Evolutionary conservation across 2,113 vertebrate genomes (phyloP).

Genomic region (Atractosteus spatula): DNA sequence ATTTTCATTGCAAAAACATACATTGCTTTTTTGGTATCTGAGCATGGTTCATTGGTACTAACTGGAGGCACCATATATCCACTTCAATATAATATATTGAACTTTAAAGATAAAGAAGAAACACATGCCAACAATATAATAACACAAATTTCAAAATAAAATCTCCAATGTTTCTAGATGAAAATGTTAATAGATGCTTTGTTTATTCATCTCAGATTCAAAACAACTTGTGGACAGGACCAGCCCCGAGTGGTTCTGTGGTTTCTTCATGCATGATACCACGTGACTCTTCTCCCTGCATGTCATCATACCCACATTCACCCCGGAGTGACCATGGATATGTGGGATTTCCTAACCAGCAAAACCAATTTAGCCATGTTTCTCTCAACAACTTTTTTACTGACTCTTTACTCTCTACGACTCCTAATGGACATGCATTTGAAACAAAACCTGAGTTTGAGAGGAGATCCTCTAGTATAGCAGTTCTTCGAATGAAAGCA

Average conservation of each 20-base stretch:
- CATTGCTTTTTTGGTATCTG: too few relatives aligned
- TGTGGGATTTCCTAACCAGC: slow-evolving; percentile 88
- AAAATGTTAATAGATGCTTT: not conserved
- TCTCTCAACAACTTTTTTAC: slow-evolving; percentile 96
- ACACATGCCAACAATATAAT: too few relatives aligned
- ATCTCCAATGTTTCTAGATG: too few relatives aligned
- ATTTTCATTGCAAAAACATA: too few relatives aligned
- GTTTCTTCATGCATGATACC: slow-evolving; percentile 95
- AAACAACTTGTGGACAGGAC: slow-evolving; percentile 92
- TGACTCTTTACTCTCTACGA: slow-evolving; percentile 86
- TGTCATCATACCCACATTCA: slow-evolving; percentile 88
- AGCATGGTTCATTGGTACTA: too few relatives aligned
- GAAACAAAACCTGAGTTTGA: slow-evolving; percentile 96
- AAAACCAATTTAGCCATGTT: slow-evolving; percentile 91
- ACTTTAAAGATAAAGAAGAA: too few relatives aligned
- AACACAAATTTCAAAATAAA: too few relatives aligned
- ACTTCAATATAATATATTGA: too few relatives aligned
- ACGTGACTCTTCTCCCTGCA: slow-evolving; percentile 87
- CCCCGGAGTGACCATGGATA: slow-evolving; percentile 87
- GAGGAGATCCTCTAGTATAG: slow-evolving; percentile 94
- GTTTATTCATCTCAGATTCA: slow-evolving; percentile 77
- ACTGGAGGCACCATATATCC: too few relatives aligned
- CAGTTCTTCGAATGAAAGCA: slow-evolving; percentile 97
- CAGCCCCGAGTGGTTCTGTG: slow-evolving; percentile 76
- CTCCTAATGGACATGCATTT: slow-evolving; percentile 81